Percentiles rank a stretch among this genome's conserved stretches.
These are phyloP conservation scores for Intellagama lesueurii DNA, from an alignment of 2,797 vertebrate genomes.

Conservation along the genomic window DNA sequence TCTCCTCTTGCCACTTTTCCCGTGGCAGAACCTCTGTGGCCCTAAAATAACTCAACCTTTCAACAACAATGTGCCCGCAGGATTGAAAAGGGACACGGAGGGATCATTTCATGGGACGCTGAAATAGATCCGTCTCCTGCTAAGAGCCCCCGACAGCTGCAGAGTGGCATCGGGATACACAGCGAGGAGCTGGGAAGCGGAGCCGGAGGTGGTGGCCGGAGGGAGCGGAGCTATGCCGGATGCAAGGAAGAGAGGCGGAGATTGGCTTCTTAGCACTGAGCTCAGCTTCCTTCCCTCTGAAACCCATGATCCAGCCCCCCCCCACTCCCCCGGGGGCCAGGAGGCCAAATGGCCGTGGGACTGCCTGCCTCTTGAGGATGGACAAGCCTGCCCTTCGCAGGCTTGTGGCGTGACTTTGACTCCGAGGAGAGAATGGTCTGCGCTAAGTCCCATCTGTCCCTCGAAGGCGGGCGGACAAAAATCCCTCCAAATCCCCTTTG, in stretches of 20 bases:
- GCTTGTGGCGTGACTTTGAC: background rate
- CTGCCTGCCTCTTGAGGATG: background rate
- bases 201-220: background rate
- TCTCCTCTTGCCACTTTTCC: slow-evolving; percentile 7
- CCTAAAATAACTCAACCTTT: slow-evolving; percentile 34
- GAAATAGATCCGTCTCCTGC: slow-evolving; percentile 32
- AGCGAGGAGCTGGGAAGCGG: background rate
- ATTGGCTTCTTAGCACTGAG: slow-evolving; percentile 8
- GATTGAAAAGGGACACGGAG: background rate
- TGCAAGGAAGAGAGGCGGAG: background rate
- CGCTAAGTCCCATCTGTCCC: background rate
- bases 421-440: background rate
- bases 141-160: slow-evolving; percentile 33
- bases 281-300: background rate
- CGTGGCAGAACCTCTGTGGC: background rate
- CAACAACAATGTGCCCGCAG: slow-evolving; percentile 28
- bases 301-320: slow-evolving; percentile 3
- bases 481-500: background rate
- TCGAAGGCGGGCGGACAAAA: background rate
- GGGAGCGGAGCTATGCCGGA: background rate
- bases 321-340: background rate
- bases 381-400: background rate
- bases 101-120: background rate
- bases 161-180: background rate
- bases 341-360: background rate